Conservation (phyloP, 2,888 invertebrate genomes). For the Julus scandinavius region DNA sequence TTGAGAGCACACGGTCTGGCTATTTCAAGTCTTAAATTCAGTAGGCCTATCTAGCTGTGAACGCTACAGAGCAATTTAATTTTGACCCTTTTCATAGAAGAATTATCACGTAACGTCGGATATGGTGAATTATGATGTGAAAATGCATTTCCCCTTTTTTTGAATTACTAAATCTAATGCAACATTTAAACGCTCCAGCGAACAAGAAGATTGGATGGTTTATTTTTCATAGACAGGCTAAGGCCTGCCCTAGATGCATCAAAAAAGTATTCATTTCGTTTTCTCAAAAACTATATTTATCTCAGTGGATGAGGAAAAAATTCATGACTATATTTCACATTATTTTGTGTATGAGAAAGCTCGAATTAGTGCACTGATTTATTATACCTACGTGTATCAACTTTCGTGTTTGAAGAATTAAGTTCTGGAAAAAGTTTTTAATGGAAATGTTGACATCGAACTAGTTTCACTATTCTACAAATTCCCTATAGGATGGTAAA, state of each 20-base stretch:
- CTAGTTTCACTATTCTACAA: not conserved
- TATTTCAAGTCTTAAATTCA: not conserved
- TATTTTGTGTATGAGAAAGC: not conserved
- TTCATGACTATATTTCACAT: not conserved
- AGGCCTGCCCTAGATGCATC: not conserved
- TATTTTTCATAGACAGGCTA: slow-evolving; percentile 27
- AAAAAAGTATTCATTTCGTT: slow-evolving; percentile 36
- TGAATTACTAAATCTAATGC: slow-evolving; percentile 41
- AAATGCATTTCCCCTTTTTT: slow-evolving; percentile 35
- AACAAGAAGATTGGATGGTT: slow-evolving; percentile 40
- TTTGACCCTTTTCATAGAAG: slow-evolving; percentile 23
- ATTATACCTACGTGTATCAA: slow-evolving; percentile 2
- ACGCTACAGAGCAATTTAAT: not conserved
- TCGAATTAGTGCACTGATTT: not conserved
- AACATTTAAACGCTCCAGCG: slow-evolving; percentile 43
- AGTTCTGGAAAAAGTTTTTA: not conserved
- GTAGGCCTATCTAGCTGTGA: not conserved
- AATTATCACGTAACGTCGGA: not conserved
- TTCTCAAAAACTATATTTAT: slow-evolving; percentile 23
- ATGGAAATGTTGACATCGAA: slow-evolving; percentile 24
- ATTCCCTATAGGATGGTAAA: not conserved
- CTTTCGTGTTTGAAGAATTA: not conserved
- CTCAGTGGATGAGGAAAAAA: not conserved
- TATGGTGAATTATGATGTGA: slow-evolving; percentile 26
- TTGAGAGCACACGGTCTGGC: not conserved